phyloP scores from a whole-genome alignment of 1,140 invertebrate genomes.

The Drosophila sproati region DNA sequence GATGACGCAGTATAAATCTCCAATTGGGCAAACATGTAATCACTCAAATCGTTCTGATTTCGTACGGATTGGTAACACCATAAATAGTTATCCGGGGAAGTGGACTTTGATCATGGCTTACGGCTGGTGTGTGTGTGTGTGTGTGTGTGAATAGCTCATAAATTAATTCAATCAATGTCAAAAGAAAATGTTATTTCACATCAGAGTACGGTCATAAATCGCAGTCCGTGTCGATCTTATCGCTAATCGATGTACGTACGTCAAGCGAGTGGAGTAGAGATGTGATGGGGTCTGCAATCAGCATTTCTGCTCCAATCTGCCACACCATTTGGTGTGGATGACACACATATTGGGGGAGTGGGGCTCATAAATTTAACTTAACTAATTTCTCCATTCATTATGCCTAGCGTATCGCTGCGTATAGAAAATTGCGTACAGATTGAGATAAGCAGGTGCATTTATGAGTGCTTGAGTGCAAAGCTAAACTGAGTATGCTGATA shows the following conservation, averaged over 20 bases:
- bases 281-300: slow-evolving; percentile 23
- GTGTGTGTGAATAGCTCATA: slow-evolving; percentile 49
- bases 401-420: neutral
- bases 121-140: neutral
- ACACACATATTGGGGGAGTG: slow-evolving; percentile 48
- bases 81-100: slow-evolving; percentile 51
- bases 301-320: neutral
- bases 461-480: neutral
- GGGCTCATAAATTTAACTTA: slow-evolving; percentile 52
- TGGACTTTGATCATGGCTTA: slow-evolving; percentile 20
- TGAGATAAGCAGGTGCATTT: slow-evolving; percentile 29
- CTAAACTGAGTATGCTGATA: slow-evolving; percentile 8
- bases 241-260: slow-evolving; percentile 66
- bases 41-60: slow-evolving; percentile 77
- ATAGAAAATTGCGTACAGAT: slow-evolving; percentile 4
- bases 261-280: slow-evolving; percentile 20
- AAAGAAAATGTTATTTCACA: slow-evolving; percentile 61
- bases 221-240: slow-evolving; percentile 59
- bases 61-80: slow-evolving; percentile 49
- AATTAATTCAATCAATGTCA: slow-evolving; percentile 79
- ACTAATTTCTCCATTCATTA: slow-evolving; percentile 47
- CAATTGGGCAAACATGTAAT: slow-evolving; percentile 69
- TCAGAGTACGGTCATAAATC: slow-evolving; percentile 33
- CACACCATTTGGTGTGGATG: slow-evolving; percentile 19
- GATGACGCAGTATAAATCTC: slow-evolving; percentile 66